These are phyloP conservation scores for Montipora sp. DNA, from an alignment of 64 coral and sea anemone species.

Conservation along the genomic window DNA sequence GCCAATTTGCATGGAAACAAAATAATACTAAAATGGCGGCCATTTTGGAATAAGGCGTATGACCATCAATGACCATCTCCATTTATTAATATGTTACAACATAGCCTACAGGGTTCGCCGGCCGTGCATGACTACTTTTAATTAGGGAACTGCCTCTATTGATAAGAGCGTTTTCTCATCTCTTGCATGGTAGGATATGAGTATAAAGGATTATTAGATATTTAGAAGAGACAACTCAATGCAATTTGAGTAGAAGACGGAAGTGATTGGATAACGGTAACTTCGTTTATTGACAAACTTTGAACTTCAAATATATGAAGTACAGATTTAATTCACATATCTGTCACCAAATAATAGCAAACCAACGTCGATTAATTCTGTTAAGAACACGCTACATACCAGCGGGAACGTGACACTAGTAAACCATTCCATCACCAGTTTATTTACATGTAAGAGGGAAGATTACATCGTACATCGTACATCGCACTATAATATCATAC, in stretches of 20 bases:
- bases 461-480: slow-evolving; percentile 90
- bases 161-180: too few species aligned
- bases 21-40: too few species aligned
- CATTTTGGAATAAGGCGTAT: too few species aligned
- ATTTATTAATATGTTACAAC: too few species aligned
- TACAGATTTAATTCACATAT: slow-evolving; percentile 55
- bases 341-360: slow-evolving; percentile 47
- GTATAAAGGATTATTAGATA: too few species aligned
- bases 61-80: too few species aligned
- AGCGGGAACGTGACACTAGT: slow-evolving; percentile 39
- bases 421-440: slow-evolving; percentile 93
- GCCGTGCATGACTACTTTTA: too few species aligned
- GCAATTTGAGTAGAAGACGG: not conserved
- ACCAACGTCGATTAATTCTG: slow-evolving; percentile 32
- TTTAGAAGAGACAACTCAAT: not conserved
- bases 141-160: too few species aligned
- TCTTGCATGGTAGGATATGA: too few species aligned
- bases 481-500: slow-evolving; percentile 78
- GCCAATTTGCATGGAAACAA: too few species aligned
- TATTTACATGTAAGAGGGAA: slow-evolving; percentile 98
- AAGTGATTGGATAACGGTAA: slow-evolving; percentile 38
- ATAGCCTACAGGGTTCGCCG: too few species aligned
- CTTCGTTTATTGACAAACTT: slow-evolving; percentile 60
- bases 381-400: slow-evolving; percentile 1
- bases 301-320: slow-evolving; percentile 43